phyloP scores from a whole-genome alignment of 2,888 invertebrate genomes.

The Oscheius sp. region DNA sequence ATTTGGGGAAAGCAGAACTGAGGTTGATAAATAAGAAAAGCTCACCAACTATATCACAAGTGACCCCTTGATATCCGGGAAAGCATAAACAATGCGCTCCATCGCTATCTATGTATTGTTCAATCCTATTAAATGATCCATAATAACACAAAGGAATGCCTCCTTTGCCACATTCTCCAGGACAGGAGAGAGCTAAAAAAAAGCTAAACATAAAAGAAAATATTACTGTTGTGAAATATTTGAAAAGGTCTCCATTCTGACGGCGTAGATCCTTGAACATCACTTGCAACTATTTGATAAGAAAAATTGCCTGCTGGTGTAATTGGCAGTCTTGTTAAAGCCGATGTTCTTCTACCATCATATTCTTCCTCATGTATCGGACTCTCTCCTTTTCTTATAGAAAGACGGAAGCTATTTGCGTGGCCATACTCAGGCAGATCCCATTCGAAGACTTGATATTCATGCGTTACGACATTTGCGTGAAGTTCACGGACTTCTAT shows the following conservation, averaged over 20 bases:
- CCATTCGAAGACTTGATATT: slow-evolving; percentile 69
- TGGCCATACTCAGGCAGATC: slow-evolving; percentile 63
- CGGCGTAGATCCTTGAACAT: slow-evolving; percentile 62
- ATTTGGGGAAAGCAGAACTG: neutral
- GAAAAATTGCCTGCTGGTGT: slow-evolving; percentile 47
- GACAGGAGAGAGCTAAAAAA: slow-evolving; percentile 53
- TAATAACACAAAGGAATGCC: slow-evolving; percentile 66
- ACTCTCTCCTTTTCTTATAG: slow-evolving; percentile 38
- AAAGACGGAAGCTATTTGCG: slow-evolving; percentile 56
- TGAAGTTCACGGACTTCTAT: slow-evolving; percentile 52
- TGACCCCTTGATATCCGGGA: slow-evolving; percentile 61
- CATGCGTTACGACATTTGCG: slow-evolving; percentile 66
- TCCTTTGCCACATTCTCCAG: slow-evolving; percentile 58
- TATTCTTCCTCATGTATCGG: slow-evolving; percentile 50
- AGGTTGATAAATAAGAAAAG: neutral
- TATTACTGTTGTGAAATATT: slow-evolving; percentile 54
- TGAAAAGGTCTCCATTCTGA: slow-evolving; percentile 56
- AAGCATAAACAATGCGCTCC: slow-evolving; percentile 65
- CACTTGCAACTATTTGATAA: slow-evolving; percentile 57
- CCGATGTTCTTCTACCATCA: slow-evolving; percentile 50
- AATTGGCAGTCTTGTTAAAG: slow-evolving; percentile 56
- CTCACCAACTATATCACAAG: slow-evolving; percentile 56
- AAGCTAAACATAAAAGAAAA: neutral
- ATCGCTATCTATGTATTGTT: slow-evolving; percentile 44
- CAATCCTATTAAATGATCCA: slow-evolving; percentile 47